phyloP scores from a whole-genome alignment of 2,888 invertebrate species.

The Fissipunctia ypsillon region DNA sequence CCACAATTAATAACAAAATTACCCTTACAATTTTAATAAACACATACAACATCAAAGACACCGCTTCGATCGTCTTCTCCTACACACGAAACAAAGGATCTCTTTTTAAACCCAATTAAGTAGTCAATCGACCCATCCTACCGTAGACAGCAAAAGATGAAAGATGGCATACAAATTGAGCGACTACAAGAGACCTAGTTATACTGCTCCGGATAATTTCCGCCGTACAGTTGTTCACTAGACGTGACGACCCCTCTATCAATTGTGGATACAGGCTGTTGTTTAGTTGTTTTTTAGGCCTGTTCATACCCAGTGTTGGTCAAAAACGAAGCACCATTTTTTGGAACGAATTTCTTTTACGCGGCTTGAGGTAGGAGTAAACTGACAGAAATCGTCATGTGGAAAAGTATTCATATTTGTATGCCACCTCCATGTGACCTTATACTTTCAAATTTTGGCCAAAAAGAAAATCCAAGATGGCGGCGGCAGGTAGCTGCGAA shows the following conservation, averaged over 20 bases:
- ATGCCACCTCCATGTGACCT: too few species aligned
- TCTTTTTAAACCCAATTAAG: slow-evolving; percentile 25
- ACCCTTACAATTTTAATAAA: neutral
- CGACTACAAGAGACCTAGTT: slow-evolving; percentile 21
- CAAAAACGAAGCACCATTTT: too few species aligned
- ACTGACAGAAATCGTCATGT: too few species aligned
- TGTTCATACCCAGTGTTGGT: too few species aligned
- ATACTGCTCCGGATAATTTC: slow-evolving; percentile 51
- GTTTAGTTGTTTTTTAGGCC: too few species aligned
- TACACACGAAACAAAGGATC: slow-evolving; percentile 16
- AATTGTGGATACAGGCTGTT: slow-evolving; percentile 37
- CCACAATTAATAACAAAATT: neutral
- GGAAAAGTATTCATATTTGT: too few species aligned
- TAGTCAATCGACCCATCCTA: slow-evolving; percentile 33
- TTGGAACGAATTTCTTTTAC: too few species aligned
- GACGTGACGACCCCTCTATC: slow-evolving; percentile 66
- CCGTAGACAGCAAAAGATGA: slow-evolving; percentile 54
- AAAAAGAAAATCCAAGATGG: too few species aligned
- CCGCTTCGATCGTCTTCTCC: slow-evolving; percentile 14
- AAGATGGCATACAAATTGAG: slow-evolving; percentile 46
- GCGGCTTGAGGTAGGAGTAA: too few species aligned
- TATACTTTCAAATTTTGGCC: too few species aligned
- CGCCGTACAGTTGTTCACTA: slow-evolving; percentile 36
- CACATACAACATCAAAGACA: slow-evolving; percentile 4
- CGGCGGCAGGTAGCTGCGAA: too few species aligned